Conservation (phyloP, 2,797 vertebrate genomes). For the Myotis myotis region DNA sequence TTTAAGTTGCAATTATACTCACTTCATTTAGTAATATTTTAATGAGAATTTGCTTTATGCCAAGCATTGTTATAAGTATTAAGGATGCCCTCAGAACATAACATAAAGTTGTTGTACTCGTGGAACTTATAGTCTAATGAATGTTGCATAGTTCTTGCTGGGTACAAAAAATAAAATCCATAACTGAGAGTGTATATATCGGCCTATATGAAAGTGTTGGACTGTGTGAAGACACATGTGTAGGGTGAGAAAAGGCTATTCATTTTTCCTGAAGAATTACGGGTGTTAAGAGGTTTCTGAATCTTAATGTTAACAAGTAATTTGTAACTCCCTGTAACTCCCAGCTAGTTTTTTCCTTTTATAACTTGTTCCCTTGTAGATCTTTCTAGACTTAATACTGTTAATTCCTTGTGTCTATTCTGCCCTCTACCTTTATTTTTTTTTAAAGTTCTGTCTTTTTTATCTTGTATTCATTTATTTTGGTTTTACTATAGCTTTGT, state of each 20-base stretch:
- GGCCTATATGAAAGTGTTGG: not conserved
- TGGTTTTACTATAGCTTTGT: not conserved
- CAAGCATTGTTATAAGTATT: not conserved
- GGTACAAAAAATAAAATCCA: not conserved
- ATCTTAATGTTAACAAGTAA: not conserved
- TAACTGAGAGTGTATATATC: not conserved
- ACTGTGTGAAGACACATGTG: not conserved
- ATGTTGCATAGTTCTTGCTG: not conserved
- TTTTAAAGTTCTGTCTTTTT: constrained; percentile 3
- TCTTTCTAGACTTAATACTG: not conserved
- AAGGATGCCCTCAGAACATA: not conserved
- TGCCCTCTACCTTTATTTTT: not conserved
- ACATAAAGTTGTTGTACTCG: not conserved
- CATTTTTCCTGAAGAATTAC: not conserved
- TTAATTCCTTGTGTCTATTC: not conserved
- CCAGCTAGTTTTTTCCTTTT: not conserved
- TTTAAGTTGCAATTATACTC: not conserved
- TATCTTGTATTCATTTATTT: not conserved
- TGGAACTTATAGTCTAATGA: not conserved
- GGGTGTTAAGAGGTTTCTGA: not conserved
- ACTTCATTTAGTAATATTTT: not conserved
- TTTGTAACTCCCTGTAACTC: not conserved
- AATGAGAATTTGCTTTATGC: not conserved
- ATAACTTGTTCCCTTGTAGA: not conserved
- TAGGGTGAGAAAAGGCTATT: not conserved